Base-by-base conservation (phyloP, 2,888 invertebrate genomes). In the Dolomedes plantarius region DNA sequence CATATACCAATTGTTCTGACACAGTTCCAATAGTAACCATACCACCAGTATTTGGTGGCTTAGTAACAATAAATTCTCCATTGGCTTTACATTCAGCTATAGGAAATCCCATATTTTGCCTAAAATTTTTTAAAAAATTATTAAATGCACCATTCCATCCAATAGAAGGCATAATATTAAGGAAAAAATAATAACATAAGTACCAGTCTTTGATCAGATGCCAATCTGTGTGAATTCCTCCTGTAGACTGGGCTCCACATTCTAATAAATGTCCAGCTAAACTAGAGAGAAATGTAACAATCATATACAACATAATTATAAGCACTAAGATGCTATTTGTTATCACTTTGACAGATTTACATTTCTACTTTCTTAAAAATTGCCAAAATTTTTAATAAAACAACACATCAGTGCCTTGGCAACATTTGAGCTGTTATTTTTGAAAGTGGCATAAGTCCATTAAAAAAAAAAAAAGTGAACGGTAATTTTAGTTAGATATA, bases 161-260 rank as follows among this genome's bases (percentile, higher is more conserved):
- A 7, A 36, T 5, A 7, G 36, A 36, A 5, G 36, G 5, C 9
- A 36, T 89, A 88, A 89, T 90, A 64, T 90, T 89, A 19, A 28
- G n/a, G 31, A n/a, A 36, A 50, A 32, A 28, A 23, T 41, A 69
- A 71, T 71, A 6, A 7, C 29, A 62, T 5, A 27, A 19, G 29
- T 90, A 92, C 92, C 92, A 92, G 86, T 91, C 91, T 32, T 90
- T 89, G 1, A 93, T 91, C 72, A 88, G 86, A 41, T 92, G 90
- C 92, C 92, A 93, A 89, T 93, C 92, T 62, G 93, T 93, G 89
- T 91, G 92, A 41, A 92, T 91, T 5, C 93, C 93, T 28, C 93
- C 93, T 67, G 93, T 92, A 1, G 90, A 90, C 89, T 93, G 93
- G 27, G 92, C 92, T 56, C 93, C 93, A 91, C 93, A 93, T 89